phyloP scores from a whole-genome alignment of 2,888 invertebrate species.

The Dynastes maya region DNA sequence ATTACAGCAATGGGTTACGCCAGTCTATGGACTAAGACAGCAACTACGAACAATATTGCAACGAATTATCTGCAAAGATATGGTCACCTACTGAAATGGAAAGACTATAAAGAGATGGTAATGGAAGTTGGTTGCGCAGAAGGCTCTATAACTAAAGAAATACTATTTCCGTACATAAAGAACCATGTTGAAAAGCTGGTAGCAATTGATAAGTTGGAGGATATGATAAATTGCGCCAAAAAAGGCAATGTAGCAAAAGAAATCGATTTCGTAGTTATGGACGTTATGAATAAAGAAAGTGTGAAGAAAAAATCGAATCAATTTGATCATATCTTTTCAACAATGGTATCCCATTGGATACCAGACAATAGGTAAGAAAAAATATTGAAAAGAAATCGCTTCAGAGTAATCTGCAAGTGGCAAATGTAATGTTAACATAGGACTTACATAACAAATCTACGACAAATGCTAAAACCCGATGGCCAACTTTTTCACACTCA shows the following conservation, averaged over 20 bases:
- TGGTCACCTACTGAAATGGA: background rate
- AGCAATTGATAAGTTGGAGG: conserved; percentile 3
- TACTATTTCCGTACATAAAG: background rate
- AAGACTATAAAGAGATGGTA: background rate
- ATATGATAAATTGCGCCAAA: background rate
- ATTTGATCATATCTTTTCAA: background rate
- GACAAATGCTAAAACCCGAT: background rate
- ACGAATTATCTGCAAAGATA: too few species aligned
- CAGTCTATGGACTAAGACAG: too few species aligned
- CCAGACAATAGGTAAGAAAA: background rate
- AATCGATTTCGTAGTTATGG: background rate
- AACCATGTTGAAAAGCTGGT: background rate
- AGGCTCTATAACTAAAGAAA: background rate
- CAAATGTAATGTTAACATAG: too few species aligned
- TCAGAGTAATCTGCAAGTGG: too few species aligned
- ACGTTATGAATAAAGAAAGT: background rate
- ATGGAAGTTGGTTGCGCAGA: conserved; percentile 28
- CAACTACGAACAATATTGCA: too few species aligned
- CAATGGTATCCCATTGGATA: background rate
- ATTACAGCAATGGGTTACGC: too few species aligned
- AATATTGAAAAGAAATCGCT: too few species aligned
- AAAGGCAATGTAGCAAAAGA: background rate
- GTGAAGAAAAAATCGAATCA: background rate
- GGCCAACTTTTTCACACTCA: background rate
- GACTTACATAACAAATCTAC: too few species aligned